These are phyloP conservation scores for Gorsachius goisagi DNA, from an alignment of 2,113 vertebrate species.

Conservation along the genomic window DNA sequence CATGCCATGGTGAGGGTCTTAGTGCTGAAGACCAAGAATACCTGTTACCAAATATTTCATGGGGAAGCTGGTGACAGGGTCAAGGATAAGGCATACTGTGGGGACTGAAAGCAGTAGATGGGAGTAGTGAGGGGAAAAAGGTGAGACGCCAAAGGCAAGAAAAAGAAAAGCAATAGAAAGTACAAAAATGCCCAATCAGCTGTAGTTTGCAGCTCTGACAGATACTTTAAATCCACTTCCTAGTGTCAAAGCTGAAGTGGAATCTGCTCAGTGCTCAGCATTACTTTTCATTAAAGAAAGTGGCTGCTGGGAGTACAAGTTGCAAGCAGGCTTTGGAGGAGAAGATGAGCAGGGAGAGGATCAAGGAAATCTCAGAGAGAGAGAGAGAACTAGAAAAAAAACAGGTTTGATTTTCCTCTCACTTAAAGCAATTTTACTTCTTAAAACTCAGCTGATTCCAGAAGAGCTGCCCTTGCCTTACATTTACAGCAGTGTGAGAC, in stretches of 20 bases:
- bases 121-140: not conserved
- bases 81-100: not conserved
- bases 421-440: not conserved
- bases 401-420: not conserved
- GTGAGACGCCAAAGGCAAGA: not conserved
- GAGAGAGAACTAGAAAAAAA: not conserved
- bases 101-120: not conserved
- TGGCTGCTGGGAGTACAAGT: not conserved
- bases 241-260: slow-evolving; percentile 21
- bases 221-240: slow-evolving; percentile 29
- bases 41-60: not conserved
- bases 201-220: not conserved
- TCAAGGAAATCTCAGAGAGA: not conserved
- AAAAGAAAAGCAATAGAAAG: not conserved
- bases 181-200: slow-evolving; percentile 11
- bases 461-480: not conserved
- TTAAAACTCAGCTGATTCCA: not conserved
- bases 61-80: not conserved
- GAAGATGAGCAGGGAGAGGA: not conserved
- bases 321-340: not conserved
- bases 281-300: slow-evolving; percentile 50
- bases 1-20: not conserved
- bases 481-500: not conserved
- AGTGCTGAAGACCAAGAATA: not conserved
- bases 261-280: slow-evolving; percentile 16